A percentile compares a stretch with the other conserved stretches of the same genome.
Conservation (phyloP, 2,797 vertebrate species). For the Sebastes kiyomatsui region DNA sequence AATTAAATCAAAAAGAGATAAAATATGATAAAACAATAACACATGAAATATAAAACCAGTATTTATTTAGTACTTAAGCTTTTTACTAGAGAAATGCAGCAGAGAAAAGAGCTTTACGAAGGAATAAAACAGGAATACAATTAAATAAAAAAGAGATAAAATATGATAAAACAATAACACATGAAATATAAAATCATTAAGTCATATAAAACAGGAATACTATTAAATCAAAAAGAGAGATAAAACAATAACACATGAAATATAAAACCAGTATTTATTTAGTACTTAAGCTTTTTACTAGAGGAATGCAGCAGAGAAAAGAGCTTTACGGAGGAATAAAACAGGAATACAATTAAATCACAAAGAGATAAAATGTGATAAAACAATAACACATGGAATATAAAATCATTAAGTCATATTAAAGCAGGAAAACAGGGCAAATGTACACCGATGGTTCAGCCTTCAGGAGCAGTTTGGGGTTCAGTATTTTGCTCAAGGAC, state of each 20-base stretch:
- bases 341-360: neutral
- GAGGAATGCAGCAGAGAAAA: neutral
- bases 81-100: neutral
- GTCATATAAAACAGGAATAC: neutral
- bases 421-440: neutral
- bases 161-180: neutral
- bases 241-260: too few species aligned
- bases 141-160: rapidly evolving
- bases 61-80: neutral
- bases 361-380: neutral
- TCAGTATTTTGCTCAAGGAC: too few species aligned
- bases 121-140: neutral
- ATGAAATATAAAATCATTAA: neutral
- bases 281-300: neutral
- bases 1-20: too few species aligned
- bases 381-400: too few species aligned
- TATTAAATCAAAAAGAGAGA: too few species aligned
- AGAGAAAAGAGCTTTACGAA: neutral
- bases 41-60: too few species aligned
- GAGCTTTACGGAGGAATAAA: neutral
- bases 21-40: too few species aligned
- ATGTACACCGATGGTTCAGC: neutral
- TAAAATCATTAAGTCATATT: too few species aligned
- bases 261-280: neutral
- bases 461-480: too few species aligned